A percentile compares a stretch with the other conserved stretches of the same genome.
Conservation (phyloP, 2,888 invertebrate species). For the Xylophagus ater region DNA sequence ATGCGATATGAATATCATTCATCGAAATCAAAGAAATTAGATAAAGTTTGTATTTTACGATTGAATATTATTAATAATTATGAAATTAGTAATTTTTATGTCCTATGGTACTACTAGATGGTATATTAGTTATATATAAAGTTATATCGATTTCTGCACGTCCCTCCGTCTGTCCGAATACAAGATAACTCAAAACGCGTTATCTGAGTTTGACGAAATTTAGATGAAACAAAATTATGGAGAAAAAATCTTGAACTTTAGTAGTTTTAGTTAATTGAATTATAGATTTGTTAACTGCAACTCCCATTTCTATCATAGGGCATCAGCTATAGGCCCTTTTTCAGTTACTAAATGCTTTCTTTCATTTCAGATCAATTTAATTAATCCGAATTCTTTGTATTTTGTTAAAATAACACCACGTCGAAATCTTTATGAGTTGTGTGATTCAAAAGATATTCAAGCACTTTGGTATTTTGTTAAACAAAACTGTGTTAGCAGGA, state of each 20-base stretch:
- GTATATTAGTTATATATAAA: background rate
- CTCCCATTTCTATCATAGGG: too few species aligned
- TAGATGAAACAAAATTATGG: too few species aligned
- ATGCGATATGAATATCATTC: conserved; percentile 40
- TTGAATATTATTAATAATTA: conserved; percentile 11
- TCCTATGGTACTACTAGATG: background rate
- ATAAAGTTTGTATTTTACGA: conserved; percentile 19
- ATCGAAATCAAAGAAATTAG: conserved; percentile 26
- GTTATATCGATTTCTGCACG: background rate
- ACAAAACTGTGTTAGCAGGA: conserved; percentile 49
- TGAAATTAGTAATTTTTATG: background rate
- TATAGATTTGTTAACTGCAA: too few species aligned
- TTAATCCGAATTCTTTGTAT: conserved; percentile 47
- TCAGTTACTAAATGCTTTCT: too few species aligned
- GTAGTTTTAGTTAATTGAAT: too few species aligned
- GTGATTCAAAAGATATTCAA: conserved; percentile 45
- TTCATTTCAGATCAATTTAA: conserved; percentile 23
- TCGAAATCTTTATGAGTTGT: conserved; percentile 41
- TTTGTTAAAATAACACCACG: conserved; percentile 56
- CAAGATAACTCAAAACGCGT: too few species aligned
- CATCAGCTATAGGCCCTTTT: too few species aligned
- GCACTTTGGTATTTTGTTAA: conserved; percentile 59
- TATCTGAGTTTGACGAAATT: too few species aligned
- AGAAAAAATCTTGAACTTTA: too few species aligned
- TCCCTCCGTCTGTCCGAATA: too few species aligned